Percentiles rank a stretch among this genome's conserved stretches.
phyloP scores from a whole-genome alignment of 1,140 invertebrate species.

The Anastrepha ludens region DNA sequence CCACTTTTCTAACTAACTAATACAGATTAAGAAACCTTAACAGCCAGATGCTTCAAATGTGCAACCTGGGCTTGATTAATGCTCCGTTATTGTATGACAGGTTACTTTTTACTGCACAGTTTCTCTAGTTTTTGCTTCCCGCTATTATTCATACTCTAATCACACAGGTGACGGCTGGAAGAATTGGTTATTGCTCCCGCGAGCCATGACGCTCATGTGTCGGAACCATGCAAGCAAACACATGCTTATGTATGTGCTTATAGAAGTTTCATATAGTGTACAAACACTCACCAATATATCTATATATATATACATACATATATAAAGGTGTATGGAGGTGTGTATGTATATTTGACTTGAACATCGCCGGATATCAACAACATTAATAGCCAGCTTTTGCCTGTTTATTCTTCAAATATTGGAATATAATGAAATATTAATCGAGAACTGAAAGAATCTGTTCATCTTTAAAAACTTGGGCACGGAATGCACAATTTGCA shows the following conservation, averaged over 20 bases:
- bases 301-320: background rate
- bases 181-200: background rate
- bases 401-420: too few relatives aligned
- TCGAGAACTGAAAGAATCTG: too few relatives aligned
- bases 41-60: background rate
- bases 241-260: too few relatives aligned
- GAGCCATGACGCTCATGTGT: background rate
- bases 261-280: too few relatives aligned
- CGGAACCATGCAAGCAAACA: background rate
- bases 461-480: too few relatives aligned
- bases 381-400: too few relatives aligned
- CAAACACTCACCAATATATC: background rate
- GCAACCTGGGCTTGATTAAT: slow-evolving; percentile 12
- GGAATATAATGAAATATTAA: too few relatives aligned
- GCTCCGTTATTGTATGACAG: background rate
- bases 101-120: background rate
- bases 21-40: too few relatives aligned
- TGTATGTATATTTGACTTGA: too few relatives aligned
- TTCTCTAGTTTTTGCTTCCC: background rate
- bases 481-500: too few relatives aligned
- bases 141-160: slow-evolving; percentile 15
- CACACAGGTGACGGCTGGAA: background rate
- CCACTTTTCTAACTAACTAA: too few relatives aligned
- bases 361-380: too few relatives aligned
- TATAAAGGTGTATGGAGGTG: background rate